Conservation (phyloP, 2,797 vertebrate genomes). For the Oceanodroma leucorhoa region DNA sequence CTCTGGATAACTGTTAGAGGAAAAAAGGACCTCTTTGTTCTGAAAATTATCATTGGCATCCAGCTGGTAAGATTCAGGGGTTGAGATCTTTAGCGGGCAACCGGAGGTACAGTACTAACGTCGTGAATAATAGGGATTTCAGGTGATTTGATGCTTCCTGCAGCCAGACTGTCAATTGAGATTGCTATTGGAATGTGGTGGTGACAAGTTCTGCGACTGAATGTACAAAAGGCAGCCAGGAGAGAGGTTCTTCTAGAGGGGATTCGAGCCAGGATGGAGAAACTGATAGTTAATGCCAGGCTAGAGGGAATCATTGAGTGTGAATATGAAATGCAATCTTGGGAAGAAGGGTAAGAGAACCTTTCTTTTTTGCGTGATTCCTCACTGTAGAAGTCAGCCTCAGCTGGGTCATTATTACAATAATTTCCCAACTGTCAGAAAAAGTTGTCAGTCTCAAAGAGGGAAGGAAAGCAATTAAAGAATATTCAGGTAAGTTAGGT, state of each 20-base stretch:
- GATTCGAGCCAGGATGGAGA: not conserved
- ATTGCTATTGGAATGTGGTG: not conserved
- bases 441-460: not conserved
- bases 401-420: not conserved
- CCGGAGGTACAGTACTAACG: not conserved
- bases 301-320: not conserved
- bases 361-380: not conserved
- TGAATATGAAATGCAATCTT: not conserved
- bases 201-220: not conserved
- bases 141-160: not conserved
- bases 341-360: not conserved
- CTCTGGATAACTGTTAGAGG: not conserved
- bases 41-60: not conserved
- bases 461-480: not conserved
- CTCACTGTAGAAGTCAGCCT: not conserved
- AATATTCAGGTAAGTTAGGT: not conserved
- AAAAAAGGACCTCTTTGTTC: not conserved
- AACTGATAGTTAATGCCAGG: not conserved
- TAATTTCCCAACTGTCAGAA: not conserved
- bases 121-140: not conserved
- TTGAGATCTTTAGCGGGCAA: not conserved
- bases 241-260: not conserved
- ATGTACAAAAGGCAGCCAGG: not conserved
- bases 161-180: not conserved
- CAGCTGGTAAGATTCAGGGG: not conserved